Evolutionary conservation across 2,797 vertebrate species (phyloP).

Genomic region (Labeo calbasu): DNA sequence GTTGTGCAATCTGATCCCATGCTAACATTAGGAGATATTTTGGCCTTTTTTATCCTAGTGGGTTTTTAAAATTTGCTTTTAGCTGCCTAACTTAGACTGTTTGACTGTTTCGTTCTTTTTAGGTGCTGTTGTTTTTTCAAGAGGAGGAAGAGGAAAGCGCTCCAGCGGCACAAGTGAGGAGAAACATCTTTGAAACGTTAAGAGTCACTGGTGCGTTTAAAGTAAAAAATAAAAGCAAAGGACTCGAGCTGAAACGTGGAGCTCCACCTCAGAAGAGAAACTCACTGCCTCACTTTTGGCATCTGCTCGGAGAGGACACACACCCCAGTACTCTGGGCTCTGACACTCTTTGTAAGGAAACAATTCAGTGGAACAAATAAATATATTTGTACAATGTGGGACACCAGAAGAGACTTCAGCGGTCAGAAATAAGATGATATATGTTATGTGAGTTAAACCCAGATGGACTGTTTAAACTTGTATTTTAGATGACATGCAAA

Average conservation of each 20-base stretch:
- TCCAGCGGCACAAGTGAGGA: conserved; percentile 90
- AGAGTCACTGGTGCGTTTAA: conserved; percentile 22
- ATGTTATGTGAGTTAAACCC: conserved; percentile 44
- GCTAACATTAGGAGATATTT: background rate
- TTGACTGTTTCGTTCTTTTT: conserved; percentile 48
- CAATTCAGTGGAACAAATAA: conserved; percentile 40
- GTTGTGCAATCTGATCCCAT: background rate
- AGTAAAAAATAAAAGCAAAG: conserved; percentile 21
- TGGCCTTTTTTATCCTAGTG: background rate
- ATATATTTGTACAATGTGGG: conserved; percentile 46
- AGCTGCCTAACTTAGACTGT: background rate
- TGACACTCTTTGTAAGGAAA: conserved; percentile 48
- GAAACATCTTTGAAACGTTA: conserved; percentile 4
- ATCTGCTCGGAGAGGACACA: conserved; percentile 41
- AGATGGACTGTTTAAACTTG: conserved; percentile 53
- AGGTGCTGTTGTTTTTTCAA: conserved; percentile 98
- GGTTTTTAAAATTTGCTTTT: background rate
- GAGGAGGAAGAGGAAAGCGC: conserved; percentile 94
- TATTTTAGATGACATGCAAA: conserved; percentile 59
- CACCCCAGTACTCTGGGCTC: conserved; percentile 6
- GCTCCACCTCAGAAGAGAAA: conserved; percentile 31
- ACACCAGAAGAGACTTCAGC: conserved; percentile 40
- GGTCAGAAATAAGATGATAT: conserved; percentile 23
- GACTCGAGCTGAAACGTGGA: conserved; percentile 39
- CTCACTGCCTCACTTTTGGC: conserved; percentile 51